Evolutionary conservation across 2,797 vertebrate species (phyloP).

Genomic region (Hypotaenidia okinawae): DNA sequence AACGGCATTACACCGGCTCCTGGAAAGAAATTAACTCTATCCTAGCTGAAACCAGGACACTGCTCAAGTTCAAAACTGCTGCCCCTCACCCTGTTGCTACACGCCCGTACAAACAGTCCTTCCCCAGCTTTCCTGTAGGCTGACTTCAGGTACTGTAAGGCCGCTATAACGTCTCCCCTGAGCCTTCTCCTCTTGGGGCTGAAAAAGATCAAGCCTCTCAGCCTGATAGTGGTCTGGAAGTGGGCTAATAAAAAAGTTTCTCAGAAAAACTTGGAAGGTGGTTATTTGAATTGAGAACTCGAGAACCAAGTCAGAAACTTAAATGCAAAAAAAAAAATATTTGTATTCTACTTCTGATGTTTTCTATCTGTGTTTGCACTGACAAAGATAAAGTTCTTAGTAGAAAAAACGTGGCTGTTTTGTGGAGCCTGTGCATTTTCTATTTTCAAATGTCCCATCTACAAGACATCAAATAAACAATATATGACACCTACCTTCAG

Average conservation of each 20-base stretch:
- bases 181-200: no score
- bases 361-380: background rate
- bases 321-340: background rate
- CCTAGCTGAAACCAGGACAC: no score
- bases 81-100: no score
- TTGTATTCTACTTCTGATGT: background rate
- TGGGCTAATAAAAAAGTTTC: background rate
- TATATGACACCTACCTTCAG: background rate
- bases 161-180: no score
- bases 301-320: background rate
- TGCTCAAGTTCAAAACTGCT: no score
- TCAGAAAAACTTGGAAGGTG: background rate
- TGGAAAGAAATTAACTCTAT: no score
- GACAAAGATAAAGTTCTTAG: slow-evolving; percentile 14
- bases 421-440: background rate
- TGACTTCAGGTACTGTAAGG: no score
- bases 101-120: no score
- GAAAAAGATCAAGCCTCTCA: no score
- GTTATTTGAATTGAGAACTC: background rate
- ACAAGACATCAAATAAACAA: slow-evolving; percentile 5
- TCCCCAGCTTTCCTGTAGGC: no score
- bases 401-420: background rate
- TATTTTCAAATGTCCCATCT: slow-evolving; percentile 23
- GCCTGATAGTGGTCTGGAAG: background rate
- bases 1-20: no score